Conservation (phyloP, 2,797 vertebrate genomes). For the Vultur gryphus region DNA sequence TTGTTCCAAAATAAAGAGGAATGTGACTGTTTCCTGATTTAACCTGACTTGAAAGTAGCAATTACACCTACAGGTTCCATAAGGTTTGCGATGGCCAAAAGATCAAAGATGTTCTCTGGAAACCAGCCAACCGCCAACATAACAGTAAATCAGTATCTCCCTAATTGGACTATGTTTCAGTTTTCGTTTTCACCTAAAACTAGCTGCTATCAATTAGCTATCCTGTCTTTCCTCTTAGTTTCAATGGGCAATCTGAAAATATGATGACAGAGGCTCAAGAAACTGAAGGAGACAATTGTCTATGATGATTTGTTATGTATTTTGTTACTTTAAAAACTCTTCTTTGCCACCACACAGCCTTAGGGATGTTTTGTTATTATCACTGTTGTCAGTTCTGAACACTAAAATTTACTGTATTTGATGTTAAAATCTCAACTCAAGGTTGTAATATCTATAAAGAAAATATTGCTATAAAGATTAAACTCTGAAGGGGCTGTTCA, state of each 20-base stretch:
- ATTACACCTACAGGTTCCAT: background rate
- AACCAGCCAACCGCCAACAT: background rate
- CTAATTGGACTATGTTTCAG: background rate
- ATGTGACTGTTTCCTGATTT: background rate
- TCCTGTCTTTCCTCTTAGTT: background rate
- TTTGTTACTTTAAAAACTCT: slow-evolving; percentile 40
- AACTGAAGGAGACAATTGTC: slow-evolving; percentile 22
- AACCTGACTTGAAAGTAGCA: background rate
- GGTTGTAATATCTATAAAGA: slow-evolving; percentile 57
- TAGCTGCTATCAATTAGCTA: background rate
- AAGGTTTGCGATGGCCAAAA: background rate
- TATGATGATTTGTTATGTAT: background rate
- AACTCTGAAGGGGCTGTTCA: slow-evolving; percentile 53
- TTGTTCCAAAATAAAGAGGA: background rate
- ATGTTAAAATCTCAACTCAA: slow-evolving; percentile 63
- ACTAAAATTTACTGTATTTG: slow-evolving; percentile 63
- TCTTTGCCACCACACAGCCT: background rate
- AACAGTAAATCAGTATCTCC: background rate
- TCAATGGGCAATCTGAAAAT: background rate
- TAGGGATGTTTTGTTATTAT: slow-evolving; percentile 59
- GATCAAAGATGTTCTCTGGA: background rate
- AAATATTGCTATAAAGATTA: slow-evolving; percentile 62
- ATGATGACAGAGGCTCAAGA: background rate
- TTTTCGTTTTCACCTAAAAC: background rate
- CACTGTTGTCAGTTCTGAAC: slow-evolving; percentile 24